Evolutionary conservation across 1,140 invertebrate species (phyloP).

Genomic region (Apocrypta bakeri): DNA sequence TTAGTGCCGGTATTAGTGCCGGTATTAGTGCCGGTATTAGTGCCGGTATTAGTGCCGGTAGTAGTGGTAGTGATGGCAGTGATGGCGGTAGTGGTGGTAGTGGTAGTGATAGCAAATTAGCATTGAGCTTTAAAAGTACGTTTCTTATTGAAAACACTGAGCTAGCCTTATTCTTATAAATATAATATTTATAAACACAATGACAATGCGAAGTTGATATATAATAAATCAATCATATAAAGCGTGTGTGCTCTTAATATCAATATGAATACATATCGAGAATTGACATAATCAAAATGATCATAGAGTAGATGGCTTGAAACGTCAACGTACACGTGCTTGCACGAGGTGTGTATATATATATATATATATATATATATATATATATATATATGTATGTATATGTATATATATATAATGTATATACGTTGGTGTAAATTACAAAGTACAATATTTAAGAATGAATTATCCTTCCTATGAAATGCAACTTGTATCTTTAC

Average conservation of each 20-base stretch:
- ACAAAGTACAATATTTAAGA: constrained; percentile 6
- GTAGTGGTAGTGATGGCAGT: no score
- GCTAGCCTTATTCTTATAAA: constrained; percentile 17
- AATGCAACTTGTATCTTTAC: constrained; percentile 35
- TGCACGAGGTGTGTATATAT: not conserved
- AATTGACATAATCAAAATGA: constrained; percentile 16
- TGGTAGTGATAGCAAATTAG: not conserved
- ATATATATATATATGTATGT: not conserved
- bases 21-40: no score
- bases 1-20: no score
- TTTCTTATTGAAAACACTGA: constrained; percentile 37
- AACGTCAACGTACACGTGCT: constrained; percentile 43
- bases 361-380: not conserved
- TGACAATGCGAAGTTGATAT: not conserved
- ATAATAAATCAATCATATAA: constrained; percentile 10
- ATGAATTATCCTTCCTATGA: not conserved
- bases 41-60: no score
- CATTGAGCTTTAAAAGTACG: not conserved
- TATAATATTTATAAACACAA: constrained; percentile 12
- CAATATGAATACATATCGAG: constrained; percentile 29
- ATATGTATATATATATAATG: not conserved
- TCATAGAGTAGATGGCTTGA: constrained; percentile 27
- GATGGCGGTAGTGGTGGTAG: no score
- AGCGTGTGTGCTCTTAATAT: constrained; percentile 36
- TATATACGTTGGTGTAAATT: not conserved